Evolutionary conservation across 2,113 vertebrate species (phyloP), one percentile per base, ranked within the genome.

Genomic region (Carettochelys insculpta): DNA sequence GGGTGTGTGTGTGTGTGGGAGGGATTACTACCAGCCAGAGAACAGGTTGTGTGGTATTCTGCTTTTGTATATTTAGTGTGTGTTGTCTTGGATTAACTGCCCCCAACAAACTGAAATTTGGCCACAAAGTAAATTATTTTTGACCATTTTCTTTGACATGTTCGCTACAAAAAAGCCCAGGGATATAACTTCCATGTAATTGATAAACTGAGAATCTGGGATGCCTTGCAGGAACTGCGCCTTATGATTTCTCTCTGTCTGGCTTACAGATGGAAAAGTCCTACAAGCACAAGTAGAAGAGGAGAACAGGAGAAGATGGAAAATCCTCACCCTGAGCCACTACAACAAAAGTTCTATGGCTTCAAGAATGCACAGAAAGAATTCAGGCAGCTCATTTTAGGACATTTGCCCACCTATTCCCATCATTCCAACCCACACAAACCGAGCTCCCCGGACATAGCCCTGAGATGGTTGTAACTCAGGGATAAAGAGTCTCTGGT

Each of bases 331-430:
- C 80, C 11, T 38, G 88, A 94, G 29, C 41, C 29, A 77, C 80
- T 84, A 78, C 11, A 82, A 22, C 3, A 80, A 91, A 93, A 90
- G 51, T 71, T 3, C 1, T 3, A 77, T 77, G 58, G 3, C 6
- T 88, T 93, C 77, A 92, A 84, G 82, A 80, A 86, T n/a, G 4
- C 56, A 82, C 68, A 87, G 71, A 6, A 84, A 77, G 31, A 86
- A 73, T 80, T 58, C 12, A 94, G 7, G 12, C 80, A 1, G 4
- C 20, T 83, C 68, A 80, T 80, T 86, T 65, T 6, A 5, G 0
- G 1, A 86, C 48, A 86, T 89, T 88, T 89, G 61, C 19, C 19
- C 34, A 38, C 34, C 61, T 38, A 38, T 68, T 34, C 61, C n/a
- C 61, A 8, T 68, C n/a, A 68, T 16, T 20, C 61, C n/a, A 38